Evolutionary conservation across 2,113 vertebrate genomes (phyloP).

Genomic region (Gambusia affinis): DNA sequence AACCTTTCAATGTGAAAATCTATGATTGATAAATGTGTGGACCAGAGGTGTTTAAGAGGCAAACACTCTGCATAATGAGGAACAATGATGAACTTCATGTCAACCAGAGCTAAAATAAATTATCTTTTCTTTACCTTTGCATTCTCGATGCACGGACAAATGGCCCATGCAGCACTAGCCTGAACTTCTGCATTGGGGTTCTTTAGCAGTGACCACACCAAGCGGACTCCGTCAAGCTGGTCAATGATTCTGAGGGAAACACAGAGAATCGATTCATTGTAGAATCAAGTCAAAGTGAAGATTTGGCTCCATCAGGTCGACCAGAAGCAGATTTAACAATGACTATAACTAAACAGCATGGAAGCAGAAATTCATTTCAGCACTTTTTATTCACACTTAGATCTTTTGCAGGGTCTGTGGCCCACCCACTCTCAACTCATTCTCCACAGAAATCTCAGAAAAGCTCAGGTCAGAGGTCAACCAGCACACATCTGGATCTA

Average conservation of each 20-base stretch:
- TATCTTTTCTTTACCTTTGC: conserved; percentile 85
- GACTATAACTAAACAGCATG: not conserved
- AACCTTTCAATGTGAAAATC: conserved; percentile 30
- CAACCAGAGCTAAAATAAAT: not conserved
- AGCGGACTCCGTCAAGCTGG: conserved; percentile 89
- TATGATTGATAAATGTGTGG: conserved; percentile 16
- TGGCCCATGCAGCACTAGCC: conserved; percentile 92
- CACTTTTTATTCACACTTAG: conserved; percentile 42
- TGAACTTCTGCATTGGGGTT: conserved; percentile 90
- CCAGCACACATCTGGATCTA: conserved; percentile 44
- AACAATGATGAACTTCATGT: conserved; percentile 17
- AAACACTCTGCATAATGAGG: not conserved
- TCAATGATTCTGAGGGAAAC: conserved; percentile 86
- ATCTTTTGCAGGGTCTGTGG: not conserved
- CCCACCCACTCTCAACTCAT: not conserved
- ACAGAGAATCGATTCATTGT: not conserved
- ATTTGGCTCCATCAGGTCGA: not conserved
- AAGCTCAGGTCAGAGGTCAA: not conserved
- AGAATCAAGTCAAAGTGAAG: conserved; percentile 24
- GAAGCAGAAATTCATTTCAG: conserved; percentile 19
- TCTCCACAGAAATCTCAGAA: conserved; percentile 14
- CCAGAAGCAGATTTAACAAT: not conserved
- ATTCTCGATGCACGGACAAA: conserved; percentile 93
- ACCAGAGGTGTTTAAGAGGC: not conserved
- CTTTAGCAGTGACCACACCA: conserved; percentile 94